These are phyloP conservation scores for Drosophila prostipennis DNA, from an alignment of 2,888 invertebrate species.

Conservation along the genomic window DNA sequence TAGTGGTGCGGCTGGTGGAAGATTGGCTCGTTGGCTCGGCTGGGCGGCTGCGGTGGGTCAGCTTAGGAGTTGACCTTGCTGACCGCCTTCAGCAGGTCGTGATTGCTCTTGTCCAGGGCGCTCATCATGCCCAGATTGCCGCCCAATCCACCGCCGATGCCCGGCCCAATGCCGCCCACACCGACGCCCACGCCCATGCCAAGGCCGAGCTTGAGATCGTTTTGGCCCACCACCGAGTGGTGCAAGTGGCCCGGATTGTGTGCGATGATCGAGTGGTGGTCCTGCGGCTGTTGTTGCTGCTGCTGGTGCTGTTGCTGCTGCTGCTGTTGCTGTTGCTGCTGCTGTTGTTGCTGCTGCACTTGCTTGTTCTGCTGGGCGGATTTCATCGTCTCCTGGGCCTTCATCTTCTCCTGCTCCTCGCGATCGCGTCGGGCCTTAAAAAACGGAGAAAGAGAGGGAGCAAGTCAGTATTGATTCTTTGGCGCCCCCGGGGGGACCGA, in stretches of 20 bases:
- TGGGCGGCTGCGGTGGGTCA: slow-evolving; percentile 17
- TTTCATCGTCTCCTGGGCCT: slow-evolving; percentile 94
- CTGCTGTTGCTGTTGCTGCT: slow-evolving; percentile 81
- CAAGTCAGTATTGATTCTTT: neutral
- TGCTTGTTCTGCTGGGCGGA: slow-evolving; percentile 92
- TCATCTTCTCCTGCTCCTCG: slow-evolving; percentile 95
- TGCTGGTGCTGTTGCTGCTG: slow-evolving; percentile 82
- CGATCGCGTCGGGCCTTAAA: slow-evolving; percentile 91
- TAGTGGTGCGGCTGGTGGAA: slow-evolving; percentile 44
- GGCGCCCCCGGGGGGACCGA: neutral
- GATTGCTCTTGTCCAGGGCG: slow-evolving; percentile 84
- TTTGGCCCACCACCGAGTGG: slow-evolving; percentile 84
- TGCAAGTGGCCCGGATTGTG: slow-evolving; percentile 84
- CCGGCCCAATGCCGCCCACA: slow-evolving; percentile 79
- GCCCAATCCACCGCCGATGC: slow-evolving; percentile 81
- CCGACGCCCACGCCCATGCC: slow-evolving; percentile 83
- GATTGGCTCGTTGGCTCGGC: slow-evolving; percentile 46
- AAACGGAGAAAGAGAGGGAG: neutral
- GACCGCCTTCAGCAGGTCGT: slow-evolving; percentile 84
- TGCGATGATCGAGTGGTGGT: slow-evolving; percentile 84
- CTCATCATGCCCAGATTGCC: slow-evolving; percentile 85
- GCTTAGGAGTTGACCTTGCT: slow-evolving; percentile 85
- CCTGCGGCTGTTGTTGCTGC: slow-evolving; percentile 80
- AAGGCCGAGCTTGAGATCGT: slow-evolving; percentile 84
- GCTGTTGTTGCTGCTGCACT: slow-evolving; percentile 82